Percentiles rank a stretch among this genome's conserved stretches.
Evolutionary conservation across 2,113 vertebrate genomes (phyloP).

Genomic region (Zootoca vivipara): DNA sequence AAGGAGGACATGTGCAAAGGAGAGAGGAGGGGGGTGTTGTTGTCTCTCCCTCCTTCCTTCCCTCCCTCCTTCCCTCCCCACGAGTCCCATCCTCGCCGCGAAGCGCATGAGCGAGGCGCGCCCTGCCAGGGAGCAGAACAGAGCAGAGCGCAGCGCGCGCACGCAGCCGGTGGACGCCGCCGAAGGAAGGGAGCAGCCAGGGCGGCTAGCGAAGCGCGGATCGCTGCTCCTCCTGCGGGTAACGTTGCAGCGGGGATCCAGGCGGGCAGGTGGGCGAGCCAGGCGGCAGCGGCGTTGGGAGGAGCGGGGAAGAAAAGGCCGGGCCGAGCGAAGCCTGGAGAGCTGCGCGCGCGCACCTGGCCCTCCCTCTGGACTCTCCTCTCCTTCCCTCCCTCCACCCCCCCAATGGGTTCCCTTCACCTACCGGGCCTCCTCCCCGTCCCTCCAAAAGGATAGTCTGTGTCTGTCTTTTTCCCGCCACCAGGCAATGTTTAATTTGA

Average conservation of each 20-base stretch:
- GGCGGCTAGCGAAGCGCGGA: not conserved
- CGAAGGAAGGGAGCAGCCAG: not conserved
- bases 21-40: not conserved
- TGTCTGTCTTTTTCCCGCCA: not conserved
- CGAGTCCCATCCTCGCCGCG: not conserved
- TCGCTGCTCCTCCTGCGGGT: not conserved
- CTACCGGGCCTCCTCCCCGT: not conserved
- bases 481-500: not conserved
- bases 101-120: not conserved
- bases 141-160: fast-evolving
- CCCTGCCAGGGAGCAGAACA: no score
- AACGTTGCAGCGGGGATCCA: not conserved
- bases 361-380: conserved; percentile 48
- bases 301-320: conserved; percentile 62
- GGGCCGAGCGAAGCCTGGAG: conserved; percentile 60
- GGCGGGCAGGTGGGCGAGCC: conserved; percentile 28
- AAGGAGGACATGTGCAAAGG: not conserved
- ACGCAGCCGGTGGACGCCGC: not conserved
- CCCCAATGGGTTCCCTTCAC: not conserved
- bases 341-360: not conserved
- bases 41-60: not conserved
- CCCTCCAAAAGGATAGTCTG: not conserved
- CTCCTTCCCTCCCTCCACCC: conserved; percentile 18
- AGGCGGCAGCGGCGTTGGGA: no score
- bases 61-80: not conserved